Base-by-base conservation (phyloP, 1,140 invertebrate genomes). In the Vanessa atalanta region DNA sequence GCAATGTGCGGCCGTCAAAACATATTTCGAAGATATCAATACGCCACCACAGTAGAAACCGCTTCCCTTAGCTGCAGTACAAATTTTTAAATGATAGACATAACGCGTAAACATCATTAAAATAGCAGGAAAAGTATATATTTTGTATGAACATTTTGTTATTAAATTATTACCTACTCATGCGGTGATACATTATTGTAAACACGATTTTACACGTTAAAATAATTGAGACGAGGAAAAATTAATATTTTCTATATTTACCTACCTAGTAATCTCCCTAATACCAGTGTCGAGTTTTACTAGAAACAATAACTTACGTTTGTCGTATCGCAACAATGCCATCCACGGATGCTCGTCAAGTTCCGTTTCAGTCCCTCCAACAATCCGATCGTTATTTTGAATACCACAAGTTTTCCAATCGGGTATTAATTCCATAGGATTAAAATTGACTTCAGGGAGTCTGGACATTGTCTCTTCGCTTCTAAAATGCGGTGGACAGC, bases 1-100 rank as follows among this genome's bases (percentile, higher is more conserved):
- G 80, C 98, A 99, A 86, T 99, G 98, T 0, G 96, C 97, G 0
- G 98, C 98, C 0, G 98, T 98, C 26, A 95, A 74, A 3, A 95
- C 89, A 76, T 95, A 95, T 61, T 91, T 89, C 51, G 88, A 89
- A 26, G 93, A 94, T 77, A 95, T 95, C 48, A 95, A 76, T 23
- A 94, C 94, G 7, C 95, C 95, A 9, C 94, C 94, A 68, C 94
- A 94, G 75, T 93, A 93, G n/a, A 92, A 89, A 7, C 89, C 86
- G 47, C 73, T 84, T 0, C 88, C 83, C 11, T 81, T 75, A 16
- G 87, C 88, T 91, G 76, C 37, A 82, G 79, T 65, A 64, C 65
- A 37, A 16, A 68, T 57, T 14, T 57, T 16, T 57, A 43, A 5
- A 31, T 15, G 15, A 37, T 37, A 37, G 31, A 15, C 6, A 15